Evolutionary conservation across 2,888 invertebrate species (phyloP).

Genomic region (Meteorus colon): DNA sequence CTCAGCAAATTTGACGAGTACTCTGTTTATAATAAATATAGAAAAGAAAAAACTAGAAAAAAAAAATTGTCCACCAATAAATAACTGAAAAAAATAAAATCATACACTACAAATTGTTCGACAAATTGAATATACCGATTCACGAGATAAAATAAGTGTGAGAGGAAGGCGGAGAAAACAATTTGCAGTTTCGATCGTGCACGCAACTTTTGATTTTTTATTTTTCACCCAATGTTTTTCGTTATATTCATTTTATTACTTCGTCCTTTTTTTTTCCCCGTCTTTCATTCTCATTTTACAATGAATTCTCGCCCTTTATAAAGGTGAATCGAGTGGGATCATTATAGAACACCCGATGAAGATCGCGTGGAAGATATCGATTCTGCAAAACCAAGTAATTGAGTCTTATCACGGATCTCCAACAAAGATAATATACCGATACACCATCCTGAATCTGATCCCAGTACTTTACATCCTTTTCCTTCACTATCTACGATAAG

Average conservation of each 20-base stretch:
- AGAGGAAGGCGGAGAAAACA: constrained; percentile 13
- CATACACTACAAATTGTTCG: neutral
- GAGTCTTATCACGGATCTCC: constrained; percentile 53
- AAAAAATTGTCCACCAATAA: neutral
- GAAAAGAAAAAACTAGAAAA: neutral
- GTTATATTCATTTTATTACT: neutral
- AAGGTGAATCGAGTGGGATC: neutral
- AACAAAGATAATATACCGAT: constrained; percentile 38
- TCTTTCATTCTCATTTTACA: neutral
- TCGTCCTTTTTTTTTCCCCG: neutral
- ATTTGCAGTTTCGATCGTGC: constrained; percentile 9
- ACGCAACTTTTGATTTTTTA: neutral
- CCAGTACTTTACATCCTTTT: neutral
- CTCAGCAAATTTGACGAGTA: no score
- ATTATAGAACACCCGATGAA: neutral
- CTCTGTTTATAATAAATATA: no score
- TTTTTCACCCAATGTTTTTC: neutral
- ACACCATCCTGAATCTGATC: neutral
- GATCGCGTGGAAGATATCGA: constrained; percentile 48
- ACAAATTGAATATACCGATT: constrained; percentile 1
- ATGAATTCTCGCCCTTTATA: neutral
- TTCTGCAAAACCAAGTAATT: constrained; percentile 46
- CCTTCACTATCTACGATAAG: no score
- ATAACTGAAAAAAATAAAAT: neutral
- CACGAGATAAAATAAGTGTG: neutral